Conservation (phyloP, 1,140 invertebrate species). For the Drosophila sulfurigaster region DNA sequence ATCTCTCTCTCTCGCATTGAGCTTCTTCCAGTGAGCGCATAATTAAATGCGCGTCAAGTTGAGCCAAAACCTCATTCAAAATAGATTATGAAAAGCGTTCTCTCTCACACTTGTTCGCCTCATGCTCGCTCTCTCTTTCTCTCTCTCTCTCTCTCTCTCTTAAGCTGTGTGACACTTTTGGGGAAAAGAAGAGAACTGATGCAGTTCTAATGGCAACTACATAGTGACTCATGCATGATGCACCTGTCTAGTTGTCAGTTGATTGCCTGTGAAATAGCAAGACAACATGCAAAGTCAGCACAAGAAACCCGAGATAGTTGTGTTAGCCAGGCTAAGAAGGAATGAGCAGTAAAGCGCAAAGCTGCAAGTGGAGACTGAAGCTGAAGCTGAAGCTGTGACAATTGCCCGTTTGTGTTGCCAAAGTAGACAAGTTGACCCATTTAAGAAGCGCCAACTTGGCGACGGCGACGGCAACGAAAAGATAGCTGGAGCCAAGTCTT, state of each 20-base stretch:
- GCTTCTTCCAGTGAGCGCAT: slow-evolving; percentile 37
- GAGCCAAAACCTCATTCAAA: slow-evolving; percentile 33
- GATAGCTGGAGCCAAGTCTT: slow-evolving; percentile 21
- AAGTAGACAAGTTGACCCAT: slow-evolving; percentile 77
- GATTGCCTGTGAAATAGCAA: slow-evolving; percentile 28
- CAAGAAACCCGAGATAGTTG: slow-evolving; percentile 33
- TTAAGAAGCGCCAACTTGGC: slow-evolving; percentile 36
- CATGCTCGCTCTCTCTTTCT: neutral
- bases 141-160: neutral
- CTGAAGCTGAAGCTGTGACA: slow-evolving; percentile 55
- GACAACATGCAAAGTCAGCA: slow-evolving; percentile 66
- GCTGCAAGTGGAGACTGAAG: neutral
- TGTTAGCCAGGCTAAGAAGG: slow-evolving; percentile 10
- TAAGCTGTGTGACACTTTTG: no score
- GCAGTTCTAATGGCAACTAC: slow-evolving; percentile 34
- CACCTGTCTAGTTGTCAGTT: slow-evolving; percentile 29
- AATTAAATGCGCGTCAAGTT: slow-evolving; percentile 62
- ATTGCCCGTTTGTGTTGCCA: slow-evolving; percentile 66
- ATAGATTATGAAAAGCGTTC: slow-evolving; percentile 31
- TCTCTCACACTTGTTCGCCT: neutral
- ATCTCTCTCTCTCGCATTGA: neutral
- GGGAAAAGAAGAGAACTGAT: slow-evolving; percentile 6
- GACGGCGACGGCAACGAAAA: neutral
- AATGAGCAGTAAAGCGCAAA: neutral
- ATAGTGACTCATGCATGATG: slow-evolving; percentile 20